Percentiles rank a stretch among this genome's conserved stretches.
These are phyloP conservation scores for Danio rerio DNA, from an alignment of 2,113 vertebrate genomes.

Conservation along the genomic window DNA sequence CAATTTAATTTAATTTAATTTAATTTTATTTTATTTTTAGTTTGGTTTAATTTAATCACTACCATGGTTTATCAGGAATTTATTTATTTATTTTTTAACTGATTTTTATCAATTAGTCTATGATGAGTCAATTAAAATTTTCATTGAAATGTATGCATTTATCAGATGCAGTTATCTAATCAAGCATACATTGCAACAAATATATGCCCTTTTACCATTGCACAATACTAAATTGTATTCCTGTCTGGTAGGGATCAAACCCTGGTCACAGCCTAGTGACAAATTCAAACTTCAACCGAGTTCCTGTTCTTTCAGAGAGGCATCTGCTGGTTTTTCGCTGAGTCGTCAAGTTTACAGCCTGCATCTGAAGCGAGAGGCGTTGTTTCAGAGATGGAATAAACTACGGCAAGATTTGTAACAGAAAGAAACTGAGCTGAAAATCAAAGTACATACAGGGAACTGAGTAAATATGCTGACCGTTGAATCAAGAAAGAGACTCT, in stretches of 20 bases:
- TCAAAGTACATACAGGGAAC: slow-evolving; percentile 9
- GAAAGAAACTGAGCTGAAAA: background rate
- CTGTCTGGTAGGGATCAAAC: slow-evolving; percentile 65
- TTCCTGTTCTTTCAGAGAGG: slow-evolving; percentile 70
- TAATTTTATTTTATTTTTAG: no score
- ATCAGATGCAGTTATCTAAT: no score
- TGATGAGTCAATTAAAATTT: no score
- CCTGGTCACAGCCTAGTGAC: slow-evolving; percentile 66
- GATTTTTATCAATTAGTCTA: no score
- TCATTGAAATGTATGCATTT: no score
- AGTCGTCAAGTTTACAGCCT: slow-evolving; percentile 63
- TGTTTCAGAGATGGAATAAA: slow-evolving; percentile 65
- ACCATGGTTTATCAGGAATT: no score
- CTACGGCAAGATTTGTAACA: background rate
- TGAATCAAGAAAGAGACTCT: slow-evolving; percentile 23
- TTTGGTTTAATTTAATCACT: no score
- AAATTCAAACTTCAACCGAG: slow-evolving; percentile 71
- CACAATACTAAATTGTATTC: slow-evolving; percentile 63
- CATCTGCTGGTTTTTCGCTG: slow-evolving; percentile 68
- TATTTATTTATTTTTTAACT: no score
- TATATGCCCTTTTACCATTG: background rate
- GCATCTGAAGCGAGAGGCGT: slow-evolving; percentile 64
- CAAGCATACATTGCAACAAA: background rate
- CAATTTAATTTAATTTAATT: no score
- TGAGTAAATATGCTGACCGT: slow-evolving; percentile 33